Conservation (phyloP, 2,797 vertebrate genomes). For the Spatula clypeata region DNA sequence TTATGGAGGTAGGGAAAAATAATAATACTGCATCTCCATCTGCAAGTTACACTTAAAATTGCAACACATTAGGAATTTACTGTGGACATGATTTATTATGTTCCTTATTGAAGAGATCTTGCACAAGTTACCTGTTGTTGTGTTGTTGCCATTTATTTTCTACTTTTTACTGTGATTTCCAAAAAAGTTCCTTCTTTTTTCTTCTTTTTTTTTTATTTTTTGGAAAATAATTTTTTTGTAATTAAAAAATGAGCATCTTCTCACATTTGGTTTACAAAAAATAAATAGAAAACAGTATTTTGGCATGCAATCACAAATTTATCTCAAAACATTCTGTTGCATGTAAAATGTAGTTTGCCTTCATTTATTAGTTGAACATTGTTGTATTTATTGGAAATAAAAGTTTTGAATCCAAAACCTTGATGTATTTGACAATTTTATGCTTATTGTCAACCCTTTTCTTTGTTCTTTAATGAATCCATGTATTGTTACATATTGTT, state of each 20-base stretch:
- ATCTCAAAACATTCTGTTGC: neutral
- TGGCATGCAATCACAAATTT: neutral
- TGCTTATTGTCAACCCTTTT: neutral
- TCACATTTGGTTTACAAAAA: neutral
- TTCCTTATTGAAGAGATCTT: neutral
- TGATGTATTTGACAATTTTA: neutral
- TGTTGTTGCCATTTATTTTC: neutral
- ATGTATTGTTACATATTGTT: neutral
- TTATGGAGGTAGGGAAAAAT: neutral
- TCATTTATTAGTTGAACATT: neutral
- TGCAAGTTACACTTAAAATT: neutral
- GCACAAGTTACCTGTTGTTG: neutral
- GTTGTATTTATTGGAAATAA: neutral
- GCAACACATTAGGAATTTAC: neutral
- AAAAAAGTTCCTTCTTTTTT: neutral
- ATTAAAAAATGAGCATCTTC: neutral
- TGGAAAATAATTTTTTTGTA: too few species aligned
- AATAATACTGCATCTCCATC: neutral
- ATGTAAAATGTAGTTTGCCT: neutral
- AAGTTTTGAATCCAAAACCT: neutral
- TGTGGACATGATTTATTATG: neutral
- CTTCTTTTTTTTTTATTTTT: too few species aligned
- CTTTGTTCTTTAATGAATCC: neutral
- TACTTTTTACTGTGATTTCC: neutral
- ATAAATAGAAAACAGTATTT: neutral